Conservation (phyloP, 2,113 vertebrate genomes). For the Chloropsis hardwickii region DNA sequence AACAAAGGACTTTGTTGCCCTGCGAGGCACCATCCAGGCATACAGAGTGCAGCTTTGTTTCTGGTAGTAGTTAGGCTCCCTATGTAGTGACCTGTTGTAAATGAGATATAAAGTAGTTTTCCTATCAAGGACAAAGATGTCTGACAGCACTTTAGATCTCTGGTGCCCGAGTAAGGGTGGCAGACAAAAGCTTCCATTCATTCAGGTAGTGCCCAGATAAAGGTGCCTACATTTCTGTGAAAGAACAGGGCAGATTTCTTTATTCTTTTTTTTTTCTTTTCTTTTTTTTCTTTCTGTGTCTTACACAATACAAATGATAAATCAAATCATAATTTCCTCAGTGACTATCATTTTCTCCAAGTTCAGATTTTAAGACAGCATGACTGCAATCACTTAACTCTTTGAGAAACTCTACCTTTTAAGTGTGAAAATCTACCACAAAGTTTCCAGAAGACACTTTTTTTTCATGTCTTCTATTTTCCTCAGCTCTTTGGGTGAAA, state of each 20-base stretch:
- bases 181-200: neutral
- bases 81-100: neutral
- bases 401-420: neutral
- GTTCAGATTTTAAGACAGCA: neutral
- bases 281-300: neutral
- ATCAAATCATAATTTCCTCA: neutral
- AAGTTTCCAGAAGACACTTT: neutral
- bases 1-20: neutral
- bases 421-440: neutral
- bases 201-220: neutral
- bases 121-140: neutral
- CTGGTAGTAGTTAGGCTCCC: neutral
- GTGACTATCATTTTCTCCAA: neutral
- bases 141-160: neutral
- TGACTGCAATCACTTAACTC: neutral
- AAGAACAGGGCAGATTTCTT: neutral
- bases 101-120: neutral
- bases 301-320: neutral
- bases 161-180: neutral
- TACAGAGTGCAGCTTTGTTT: neutral
- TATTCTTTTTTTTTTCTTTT: neutral
- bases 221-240: neutral
- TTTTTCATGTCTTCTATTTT: neutral
- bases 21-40: rapidly evolving
- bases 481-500: neutral